Evolutionary conservation across 2,113 vertebrate species (phyloP).

Genomic region (Ciconia boyciana): DNA sequence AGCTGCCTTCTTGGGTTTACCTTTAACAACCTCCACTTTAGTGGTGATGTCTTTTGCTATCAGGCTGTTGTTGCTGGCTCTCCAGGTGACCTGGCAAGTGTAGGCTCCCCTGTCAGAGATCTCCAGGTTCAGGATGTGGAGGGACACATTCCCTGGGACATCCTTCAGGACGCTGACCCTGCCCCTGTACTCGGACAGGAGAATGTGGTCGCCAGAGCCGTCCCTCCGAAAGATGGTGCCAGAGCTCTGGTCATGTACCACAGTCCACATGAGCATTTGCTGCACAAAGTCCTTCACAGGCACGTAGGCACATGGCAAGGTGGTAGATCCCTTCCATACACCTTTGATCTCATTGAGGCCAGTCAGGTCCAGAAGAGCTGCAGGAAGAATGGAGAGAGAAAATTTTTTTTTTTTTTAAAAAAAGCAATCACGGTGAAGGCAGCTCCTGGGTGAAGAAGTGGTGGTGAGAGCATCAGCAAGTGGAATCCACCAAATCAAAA

Average conservation of each 20-base stretch:
- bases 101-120: slow-evolving; percentile 66
- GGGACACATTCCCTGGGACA: slow-evolving; percentile 56
- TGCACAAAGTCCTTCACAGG: slow-evolving; percentile 34
- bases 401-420: not conserved
- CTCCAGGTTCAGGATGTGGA: slow-evolving; percentile 53
- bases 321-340: slow-evolving; percentile 43
- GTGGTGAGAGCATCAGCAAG: not conserved
- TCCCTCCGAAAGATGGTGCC: slow-evolving; percentile 53
- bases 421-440: not conserved
- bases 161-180: not conserved
- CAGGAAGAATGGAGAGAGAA: not conserved
- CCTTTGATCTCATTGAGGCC: not conserved
- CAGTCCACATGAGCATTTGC: slow-evolving; percentile 43
- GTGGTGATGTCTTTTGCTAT: slow-evolving; percentile 21
- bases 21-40: slow-evolving; percentile 31
- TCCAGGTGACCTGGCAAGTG: slow-evolving; percentile 67
- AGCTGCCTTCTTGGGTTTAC: not conserved
- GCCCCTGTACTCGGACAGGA: slow-evolving; percentile 42
- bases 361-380: slow-evolving; percentile 47
- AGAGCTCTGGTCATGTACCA: not conserved
- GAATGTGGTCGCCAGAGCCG: slow-evolving; percentile 13
- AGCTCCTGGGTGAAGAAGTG: not conserved
- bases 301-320: slow-evolving; percentile 58
- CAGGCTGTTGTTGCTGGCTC: slow-evolving; percentile 13
- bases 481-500: not conserved